A percentile compares a stretch with the other conserved stretches of the same genome.
Conservation (phyloP, 2,888 invertebrate species). For the Hylaea fasciaria region DNA sequence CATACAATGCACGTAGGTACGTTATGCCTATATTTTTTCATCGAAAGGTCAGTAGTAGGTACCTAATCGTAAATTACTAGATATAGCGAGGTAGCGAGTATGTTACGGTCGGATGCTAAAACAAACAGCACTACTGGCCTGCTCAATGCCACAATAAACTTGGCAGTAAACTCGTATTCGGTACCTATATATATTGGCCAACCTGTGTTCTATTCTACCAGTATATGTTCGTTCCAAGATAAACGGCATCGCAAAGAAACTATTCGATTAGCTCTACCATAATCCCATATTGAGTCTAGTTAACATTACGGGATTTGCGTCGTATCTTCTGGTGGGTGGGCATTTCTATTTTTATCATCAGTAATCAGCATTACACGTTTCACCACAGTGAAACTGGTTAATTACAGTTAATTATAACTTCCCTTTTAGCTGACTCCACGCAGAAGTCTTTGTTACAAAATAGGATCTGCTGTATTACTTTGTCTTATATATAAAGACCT, state of each 20-base stretch:
- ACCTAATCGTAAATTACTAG: constrained; percentile 24
- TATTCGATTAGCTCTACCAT: too few relatives aligned
- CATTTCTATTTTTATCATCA: constrained; percentile 22
- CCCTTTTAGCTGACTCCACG: constrained; percentile 21
- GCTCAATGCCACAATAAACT: constrained; percentile 49
- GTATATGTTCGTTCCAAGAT: neutral
- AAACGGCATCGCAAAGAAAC: too few relatives aligned
- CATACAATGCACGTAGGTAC: constrained; percentile 31
- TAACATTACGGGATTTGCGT: neutral
- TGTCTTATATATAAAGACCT: too few relatives aligned
- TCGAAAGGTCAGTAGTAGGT: constrained; percentile 32
- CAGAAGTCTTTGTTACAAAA: neutral
- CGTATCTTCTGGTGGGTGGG: constrained; percentile 2
- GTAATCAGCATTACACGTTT: constrained; percentile 24
- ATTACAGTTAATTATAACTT: constrained; percentile 27
- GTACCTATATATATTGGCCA: constrained; percentile 40
- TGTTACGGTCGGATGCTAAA: constrained; percentile 26
- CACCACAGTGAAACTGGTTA: constrained; percentile 33
- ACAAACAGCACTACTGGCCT: constrained; percentile 19
- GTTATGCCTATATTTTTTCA: constrained; percentile 20
- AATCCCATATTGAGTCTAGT: neutral
- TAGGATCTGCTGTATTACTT: too few relatives aligned
- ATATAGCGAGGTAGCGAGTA: constrained; percentile 2
- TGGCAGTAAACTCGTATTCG: constrained; percentile 44
- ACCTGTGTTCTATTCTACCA: too few relatives aligned